These are phyloP conservation scores for Nipponacmea schrenckii DNA, from an alignment of 2,888 invertebrate genomes.

Conservation along the genomic window DNA sequence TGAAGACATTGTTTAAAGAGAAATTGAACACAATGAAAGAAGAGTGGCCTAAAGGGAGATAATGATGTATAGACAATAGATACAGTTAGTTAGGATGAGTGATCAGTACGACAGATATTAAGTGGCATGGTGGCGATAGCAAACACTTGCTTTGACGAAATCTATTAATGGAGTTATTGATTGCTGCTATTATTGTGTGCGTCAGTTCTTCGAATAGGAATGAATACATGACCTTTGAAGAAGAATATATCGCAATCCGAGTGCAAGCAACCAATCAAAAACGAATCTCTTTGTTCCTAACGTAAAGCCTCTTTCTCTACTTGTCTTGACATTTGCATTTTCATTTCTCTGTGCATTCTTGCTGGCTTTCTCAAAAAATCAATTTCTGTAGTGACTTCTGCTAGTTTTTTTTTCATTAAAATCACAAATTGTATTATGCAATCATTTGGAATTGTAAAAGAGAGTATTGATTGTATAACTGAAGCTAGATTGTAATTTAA, in stretches of 20 bases:
- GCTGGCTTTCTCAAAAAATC: background rate
- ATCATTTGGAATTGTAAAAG: slow-evolving; percentile 6
- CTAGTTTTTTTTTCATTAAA: background rate
- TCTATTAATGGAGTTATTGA: slow-evolving; percentile 28
- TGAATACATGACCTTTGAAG: slow-evolving; percentile 26
- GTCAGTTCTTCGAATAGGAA: slow-evolving; percentile 22
- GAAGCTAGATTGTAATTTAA: background rate
- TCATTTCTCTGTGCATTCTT: background rate
- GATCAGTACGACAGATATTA: slow-evolving; percentile 24
- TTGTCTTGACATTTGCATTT: slow-evolving; percentile 9
- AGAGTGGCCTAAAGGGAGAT: slow-evolving; percentile 3
- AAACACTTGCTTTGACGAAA: slow-evolving; percentile 27
- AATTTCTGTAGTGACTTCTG: slow-evolving; percentile 3
- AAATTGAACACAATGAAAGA: background rate
- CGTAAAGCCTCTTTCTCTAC: slow-evolving; percentile 17
- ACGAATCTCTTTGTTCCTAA: slow-evolving; percentile 20
- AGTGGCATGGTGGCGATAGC: slow-evolving; percentile 24
- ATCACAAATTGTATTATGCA: slow-evolving; percentile 9
- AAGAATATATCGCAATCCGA: slow-evolving; percentile 26
- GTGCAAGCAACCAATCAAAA: slow-evolving; percentile 22
- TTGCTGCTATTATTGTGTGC: slow-evolving; percentile 24
- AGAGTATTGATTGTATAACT: background rate
- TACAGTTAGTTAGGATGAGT: slow-evolving; percentile 10
- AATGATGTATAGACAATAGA: slow-evolving; percentile 6
- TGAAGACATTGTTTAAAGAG: slow-evolving; percentile 6